Conservation (phyloP, 2,888 invertebrate genomes). For the Eupelmus urozonus region DNA sequence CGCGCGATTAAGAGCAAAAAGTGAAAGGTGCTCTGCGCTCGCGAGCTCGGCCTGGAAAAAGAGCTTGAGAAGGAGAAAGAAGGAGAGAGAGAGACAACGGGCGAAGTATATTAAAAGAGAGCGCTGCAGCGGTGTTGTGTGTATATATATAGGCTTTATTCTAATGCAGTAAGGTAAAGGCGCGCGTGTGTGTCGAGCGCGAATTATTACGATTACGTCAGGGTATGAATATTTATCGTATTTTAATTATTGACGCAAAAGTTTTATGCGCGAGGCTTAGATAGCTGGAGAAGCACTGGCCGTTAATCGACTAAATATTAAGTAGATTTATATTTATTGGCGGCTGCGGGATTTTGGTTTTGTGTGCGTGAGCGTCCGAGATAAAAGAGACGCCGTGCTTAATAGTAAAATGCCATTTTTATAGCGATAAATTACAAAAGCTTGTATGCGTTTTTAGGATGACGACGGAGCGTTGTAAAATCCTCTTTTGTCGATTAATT, state of each 20-base stretch:
- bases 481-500: too few relatives aligned
- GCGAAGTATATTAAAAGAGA: too few relatives aligned
- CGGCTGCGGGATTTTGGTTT: too few relatives aligned
- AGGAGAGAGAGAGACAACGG: slow-evolving; percentile 16
- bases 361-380: too few relatives aligned
- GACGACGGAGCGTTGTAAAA: too few relatives aligned
- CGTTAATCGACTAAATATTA: slow-evolving; percentile 36
- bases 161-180: slow-evolving; percentile 23
- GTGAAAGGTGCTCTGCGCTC: slow-evolving; percentile 52
- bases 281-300: not conserved
- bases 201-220: slow-evolving; percentile 51
- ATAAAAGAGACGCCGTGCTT: not conserved
- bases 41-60: not conserved
- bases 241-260: slow-evolving; percentile 44
- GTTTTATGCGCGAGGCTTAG: not conserved
- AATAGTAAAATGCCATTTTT: slow-evolving; percentile 20
- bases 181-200: not conserved
- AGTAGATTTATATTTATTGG: slow-evolving; percentile 35
- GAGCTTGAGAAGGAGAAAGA: slow-evolving; percentile 1
- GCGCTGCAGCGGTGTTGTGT: too few relatives aligned
- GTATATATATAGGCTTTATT: slow-evolving; percentile 44
- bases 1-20: slow-evolving; percentile 58
- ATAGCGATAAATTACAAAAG: slow-evolving; percentile 21
- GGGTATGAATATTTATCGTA: slow-evolving; percentile 40
- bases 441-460: slow-evolving; percentile 16